Percentiles rank a stretch among this genome's conserved stretches.
These are phyloP conservation scores for Centropus unirufus DNA, from an alignment of 2,113 vertebrate species.

Conservation along the genomic window DNA sequence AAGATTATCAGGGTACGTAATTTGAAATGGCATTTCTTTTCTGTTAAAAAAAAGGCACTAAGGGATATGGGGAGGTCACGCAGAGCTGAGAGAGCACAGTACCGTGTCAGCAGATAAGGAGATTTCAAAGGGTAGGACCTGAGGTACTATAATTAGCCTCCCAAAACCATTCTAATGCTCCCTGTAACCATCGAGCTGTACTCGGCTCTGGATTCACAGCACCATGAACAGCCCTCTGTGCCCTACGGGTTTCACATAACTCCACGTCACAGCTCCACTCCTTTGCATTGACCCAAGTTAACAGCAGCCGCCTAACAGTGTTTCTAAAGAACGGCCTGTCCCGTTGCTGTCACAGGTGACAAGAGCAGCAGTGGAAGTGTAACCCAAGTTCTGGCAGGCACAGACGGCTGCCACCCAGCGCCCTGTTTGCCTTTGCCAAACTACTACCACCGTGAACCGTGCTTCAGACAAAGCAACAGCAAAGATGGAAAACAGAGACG, in stretches of 20 bases:
- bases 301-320: not conserved
- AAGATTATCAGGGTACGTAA: not conserved
- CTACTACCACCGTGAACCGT: not conserved
- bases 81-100: not conserved
- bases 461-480: not conserved
- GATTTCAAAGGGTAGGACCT: not conserved
- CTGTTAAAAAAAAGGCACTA: not conserved
- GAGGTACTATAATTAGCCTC: slow-evolving; percentile 16
- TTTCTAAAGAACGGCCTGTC: not conserved
- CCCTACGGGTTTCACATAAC: not conserved
- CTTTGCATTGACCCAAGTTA: not conserved
- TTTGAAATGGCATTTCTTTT: fast-evolving
- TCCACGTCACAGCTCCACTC: not conserved
- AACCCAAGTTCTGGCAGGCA: not conserved
- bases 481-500: not conserved
- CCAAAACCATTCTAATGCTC: not conserved
- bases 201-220: not conserved
- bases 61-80: not conserved
- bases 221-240: not conserved
- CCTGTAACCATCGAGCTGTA: not conserved
- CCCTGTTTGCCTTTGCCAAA: not conserved
- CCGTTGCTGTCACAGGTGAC: not conserved
- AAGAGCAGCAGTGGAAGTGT: not conserved
- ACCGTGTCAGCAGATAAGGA: not conserved
- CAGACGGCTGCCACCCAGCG: fast-evolving